A percentile compares a stretch with the other conserved stretches of the same genome.
Evolutionary conservation across 2,113 vertebrate genomes (phyloP).

Genomic region (Bubo bubo): DNA sequence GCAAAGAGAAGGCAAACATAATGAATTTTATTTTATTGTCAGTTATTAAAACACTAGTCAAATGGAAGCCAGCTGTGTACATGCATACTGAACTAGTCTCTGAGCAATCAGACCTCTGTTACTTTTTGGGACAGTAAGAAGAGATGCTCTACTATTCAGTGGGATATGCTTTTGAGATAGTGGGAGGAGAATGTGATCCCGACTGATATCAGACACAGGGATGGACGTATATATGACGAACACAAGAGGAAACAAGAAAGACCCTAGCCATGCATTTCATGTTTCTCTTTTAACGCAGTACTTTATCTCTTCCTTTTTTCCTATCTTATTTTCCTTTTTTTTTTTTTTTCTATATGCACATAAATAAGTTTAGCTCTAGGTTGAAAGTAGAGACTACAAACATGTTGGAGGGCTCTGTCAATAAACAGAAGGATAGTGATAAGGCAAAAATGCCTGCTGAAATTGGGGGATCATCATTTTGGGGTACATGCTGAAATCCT

Average conservation of each 20-base stretch:
- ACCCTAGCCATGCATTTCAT: not conserved
- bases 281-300: not conserved
- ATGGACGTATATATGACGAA: not conserved
- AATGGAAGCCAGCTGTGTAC: not conserved
- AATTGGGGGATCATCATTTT: not conserved
- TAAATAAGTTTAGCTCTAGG: not conserved
- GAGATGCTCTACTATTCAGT: not conserved
- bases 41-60: not conserved
- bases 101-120: not conserved
- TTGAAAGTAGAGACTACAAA: not conserved
- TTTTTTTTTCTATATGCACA: not conserved
- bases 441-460: not conserved
- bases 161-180: accelerated
- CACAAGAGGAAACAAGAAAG: not conserved
- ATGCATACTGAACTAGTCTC: not conserved
- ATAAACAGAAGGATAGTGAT: not conserved
- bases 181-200: not conserved
- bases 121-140: not conserved
- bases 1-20: not conserved
- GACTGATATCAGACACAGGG: not conserved
- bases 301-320: not conserved
- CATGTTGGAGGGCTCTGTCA: not conserved
- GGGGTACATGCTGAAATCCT: not conserved
- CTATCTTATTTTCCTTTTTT: accelerated
- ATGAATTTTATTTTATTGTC: not conserved